phyloP scores from a whole-genome alignment of 2,888 invertebrate species.

The Limenitis camilla region DNA sequence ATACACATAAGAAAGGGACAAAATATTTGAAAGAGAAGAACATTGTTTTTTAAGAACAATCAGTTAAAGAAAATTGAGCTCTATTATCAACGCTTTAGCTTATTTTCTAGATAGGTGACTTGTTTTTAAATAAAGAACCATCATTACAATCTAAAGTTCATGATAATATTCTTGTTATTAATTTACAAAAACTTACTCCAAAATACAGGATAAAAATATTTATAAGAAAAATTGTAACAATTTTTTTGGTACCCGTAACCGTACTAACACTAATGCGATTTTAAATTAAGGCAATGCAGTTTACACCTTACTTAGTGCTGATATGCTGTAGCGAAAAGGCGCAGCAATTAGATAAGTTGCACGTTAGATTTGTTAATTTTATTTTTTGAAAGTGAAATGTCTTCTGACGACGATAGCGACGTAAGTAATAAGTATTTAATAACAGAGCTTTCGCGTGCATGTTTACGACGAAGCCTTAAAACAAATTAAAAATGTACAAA shows the following conservation, averaged over 20 bases:
- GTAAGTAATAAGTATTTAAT: slow-evolving; percentile 39
- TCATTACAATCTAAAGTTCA: too few relatives aligned
- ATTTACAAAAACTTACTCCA: background rate
- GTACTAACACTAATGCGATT: slow-evolving; percentile 23
- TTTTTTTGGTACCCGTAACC: slow-evolving; percentile 18
- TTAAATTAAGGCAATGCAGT: slow-evolving; percentile 39
- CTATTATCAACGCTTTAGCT: too few relatives aligned
- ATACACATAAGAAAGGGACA: too few relatives aligned
- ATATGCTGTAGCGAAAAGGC: slow-evolving; percentile 20
- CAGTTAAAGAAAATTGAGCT: too few relatives aligned
- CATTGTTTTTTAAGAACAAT: too few relatives aligned
- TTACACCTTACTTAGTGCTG: slow-evolving; percentile 28
- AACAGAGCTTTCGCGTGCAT: slow-evolving; percentile 27
- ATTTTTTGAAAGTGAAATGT: slow-evolving; percentile 10
- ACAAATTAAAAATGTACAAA: slow-evolving; percentile 40
- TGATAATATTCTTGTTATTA: too few relatives aligned
- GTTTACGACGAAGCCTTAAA: slow-evolving; percentile 28
- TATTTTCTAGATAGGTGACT: too few relatives aligned
- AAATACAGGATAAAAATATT: background rate
- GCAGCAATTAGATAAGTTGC: slow-evolving; percentile 20
- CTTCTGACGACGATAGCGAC: slow-evolving; percentile 32
- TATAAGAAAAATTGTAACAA: background rate
- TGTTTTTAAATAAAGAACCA: too few relatives aligned
- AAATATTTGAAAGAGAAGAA: too few relatives aligned
- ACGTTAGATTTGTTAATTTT: background rate